phyloP scores from a whole-genome alignment of 2,113 vertebrate genomes.

The Notothenia coriiceps region DNA sequence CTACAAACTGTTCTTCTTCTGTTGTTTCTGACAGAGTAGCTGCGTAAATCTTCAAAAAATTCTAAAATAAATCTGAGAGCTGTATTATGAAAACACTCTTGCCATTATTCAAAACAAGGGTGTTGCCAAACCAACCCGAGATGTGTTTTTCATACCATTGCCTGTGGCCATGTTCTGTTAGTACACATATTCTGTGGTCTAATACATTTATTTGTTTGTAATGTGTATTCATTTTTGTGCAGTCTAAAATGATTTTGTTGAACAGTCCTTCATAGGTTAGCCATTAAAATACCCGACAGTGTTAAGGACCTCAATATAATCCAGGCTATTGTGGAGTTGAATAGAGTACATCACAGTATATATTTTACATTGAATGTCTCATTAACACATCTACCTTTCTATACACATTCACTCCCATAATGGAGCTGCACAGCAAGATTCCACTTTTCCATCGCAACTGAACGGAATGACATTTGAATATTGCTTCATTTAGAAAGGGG shows the following conservation, averaged over 20 bases:
- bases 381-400: not conserved
- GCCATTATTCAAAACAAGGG: no score
- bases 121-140: no score
- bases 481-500: conserved; percentile 9
- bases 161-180: no score
- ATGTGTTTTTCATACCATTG: no score
- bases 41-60: not conserved
- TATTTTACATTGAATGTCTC: not conserved
- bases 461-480: conserved; percentile 15
- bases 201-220: not conserved
- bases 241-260: not conserved
- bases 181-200: not conserved
- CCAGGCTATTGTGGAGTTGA: not conserved
- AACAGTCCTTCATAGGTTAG: no score
- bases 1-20: no score
- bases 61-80: no score
- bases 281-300: not conserved
- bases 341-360: not conserved
- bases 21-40: not conserved
- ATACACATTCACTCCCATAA: not conserved
- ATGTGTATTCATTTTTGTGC: not conserved
- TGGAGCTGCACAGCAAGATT: not conserved
- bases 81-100: no score
- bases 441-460: not conserved
- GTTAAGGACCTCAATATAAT: not conserved